Evolutionary conservation across 1,140 invertebrate species (phyloP), one percentile per base, ranked within the genome.

Genomic region (Carposina sasakii): DNA sequence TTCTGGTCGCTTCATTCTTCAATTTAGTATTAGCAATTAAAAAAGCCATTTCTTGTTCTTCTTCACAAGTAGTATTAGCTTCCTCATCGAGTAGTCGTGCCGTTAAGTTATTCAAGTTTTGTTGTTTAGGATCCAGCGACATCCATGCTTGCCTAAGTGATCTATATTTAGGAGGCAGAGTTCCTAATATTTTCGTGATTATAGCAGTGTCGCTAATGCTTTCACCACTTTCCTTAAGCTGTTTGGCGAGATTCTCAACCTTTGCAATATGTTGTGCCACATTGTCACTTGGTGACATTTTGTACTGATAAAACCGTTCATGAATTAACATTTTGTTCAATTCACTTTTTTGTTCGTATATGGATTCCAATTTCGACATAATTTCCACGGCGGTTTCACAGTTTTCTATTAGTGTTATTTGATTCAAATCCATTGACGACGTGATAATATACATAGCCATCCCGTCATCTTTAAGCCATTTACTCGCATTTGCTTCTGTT

Each of bases 61-160:
- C 59, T 31, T 17, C 28, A 12, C 42, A 15, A 28, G 28, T 41
- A 20, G 66, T 15, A 39, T 30, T 60, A 19, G 52, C 46, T 44
- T 73, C 65, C 44, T 71, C 60, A 53, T 65, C 63, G n/a, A 70
- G 20, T 23, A 67, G 48, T 10, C 67, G 50, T 6, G 51, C 37
- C 2, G 64, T 71, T 8, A 70, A 43, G 54, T 71, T 70, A 15
- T 16, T 10, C 9, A 70, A 23, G n/a, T 63, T 69, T 52, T 73
- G 63, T 48, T 63, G 69, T 5, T 48, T 52, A 48, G 59, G 55
- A 48, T 57, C 55, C 24, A 72, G 17, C 23, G 60, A 71, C 15
- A 66, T 33, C 63, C 65, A 74, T 8, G 67, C 67, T 54, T 68
- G 57, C 43, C 62, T 52, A 46, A 71, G 28, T 46, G 56, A 63